These are phyloP conservation scores for Maccullochella peelii DNA, from an alignment of 2,113 vertebrate genomes.

Conservation along the genomic window DNA sequence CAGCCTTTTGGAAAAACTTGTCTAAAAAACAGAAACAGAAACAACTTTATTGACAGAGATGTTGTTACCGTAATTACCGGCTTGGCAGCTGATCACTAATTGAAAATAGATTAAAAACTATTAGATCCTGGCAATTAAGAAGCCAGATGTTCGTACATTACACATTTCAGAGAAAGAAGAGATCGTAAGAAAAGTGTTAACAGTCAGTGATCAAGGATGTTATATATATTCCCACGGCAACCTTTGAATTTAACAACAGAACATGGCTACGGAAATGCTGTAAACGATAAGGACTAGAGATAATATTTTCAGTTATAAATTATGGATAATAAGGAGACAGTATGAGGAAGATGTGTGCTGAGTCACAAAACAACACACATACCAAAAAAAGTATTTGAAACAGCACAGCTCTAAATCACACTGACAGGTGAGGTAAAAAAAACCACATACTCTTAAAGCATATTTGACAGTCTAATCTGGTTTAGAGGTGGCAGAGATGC, in stretches of 20 bases:
- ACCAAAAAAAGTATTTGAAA: slow-evolving; percentile 29
- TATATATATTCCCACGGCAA: neutral
- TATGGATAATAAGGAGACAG: slow-evolving; percentile 12
- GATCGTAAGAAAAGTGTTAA: neutral
- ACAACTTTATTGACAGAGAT: neutral
- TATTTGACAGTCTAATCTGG: slow-evolving; percentile 70
- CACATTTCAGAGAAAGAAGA: slow-evolving; percentile 11
- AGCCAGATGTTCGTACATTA: slow-evolving; percentile 47
- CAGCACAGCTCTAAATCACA: slow-evolving; percentile 55
- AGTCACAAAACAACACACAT: slow-evolving; percentile 9
- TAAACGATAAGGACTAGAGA: neutral
- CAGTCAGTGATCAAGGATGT: slow-evolving; percentile 2
- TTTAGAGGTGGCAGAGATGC: slow-evolving; percentile 68
- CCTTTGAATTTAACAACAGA: neutral
- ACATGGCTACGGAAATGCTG: neutral
- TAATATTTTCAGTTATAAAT: neutral
- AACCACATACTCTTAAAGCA: slow-evolving; percentile 60
- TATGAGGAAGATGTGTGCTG: neutral
- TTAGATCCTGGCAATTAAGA: neutral
- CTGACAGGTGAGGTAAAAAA: slow-evolving; percentile 9
- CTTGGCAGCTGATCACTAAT: slow-evolving; percentile 2
- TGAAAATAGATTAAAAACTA: slow-evolving; percentile 15
- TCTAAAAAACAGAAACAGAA: neutral
- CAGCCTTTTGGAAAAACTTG: neutral
- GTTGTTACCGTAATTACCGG: slow-evolving; percentile 3